These are phyloP conservation scores for Numida meleagris DNA, from an alignment of 2,113 vertebrate species.

Conservation along the genomic window DNA sequence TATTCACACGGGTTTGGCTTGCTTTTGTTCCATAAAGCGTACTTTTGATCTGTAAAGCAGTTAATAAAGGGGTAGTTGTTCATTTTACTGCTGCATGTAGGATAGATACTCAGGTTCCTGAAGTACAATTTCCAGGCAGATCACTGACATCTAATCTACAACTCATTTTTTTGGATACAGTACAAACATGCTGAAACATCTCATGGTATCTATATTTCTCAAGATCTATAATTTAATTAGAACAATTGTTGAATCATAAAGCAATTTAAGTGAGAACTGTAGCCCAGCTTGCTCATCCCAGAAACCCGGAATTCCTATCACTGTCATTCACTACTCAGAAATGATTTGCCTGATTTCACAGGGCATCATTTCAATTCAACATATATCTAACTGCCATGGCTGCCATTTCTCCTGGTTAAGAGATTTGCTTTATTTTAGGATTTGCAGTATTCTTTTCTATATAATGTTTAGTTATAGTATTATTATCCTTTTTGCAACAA, in stretches of 20 bases:
- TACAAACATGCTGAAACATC: neutral
- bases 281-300: neutral
- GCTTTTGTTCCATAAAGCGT: neutral
- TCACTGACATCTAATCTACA: neutral
- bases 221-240: neutral
- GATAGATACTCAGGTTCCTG: neutral
- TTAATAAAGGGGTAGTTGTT: neutral
- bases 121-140: neutral
- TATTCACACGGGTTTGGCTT: neutral
- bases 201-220: neutral
- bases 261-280: neutral
- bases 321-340: neutral
- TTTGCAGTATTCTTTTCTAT: neutral
- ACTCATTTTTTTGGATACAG: neutral
- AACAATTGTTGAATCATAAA: neutral
- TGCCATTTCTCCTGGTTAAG: neutral
- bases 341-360: neutral
- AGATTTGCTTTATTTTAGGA: neutral
- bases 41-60: neutral
- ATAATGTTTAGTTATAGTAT: neutral
- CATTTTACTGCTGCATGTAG: neutral
- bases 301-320: slow-evolving; percentile 4
- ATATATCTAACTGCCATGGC: neutral
- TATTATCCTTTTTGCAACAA: neutral
- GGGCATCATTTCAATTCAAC: neutral